phyloP scores from a whole-genome alignment of 1,140 invertebrate genomes.

The Phthorimaea operculella region DNA sequence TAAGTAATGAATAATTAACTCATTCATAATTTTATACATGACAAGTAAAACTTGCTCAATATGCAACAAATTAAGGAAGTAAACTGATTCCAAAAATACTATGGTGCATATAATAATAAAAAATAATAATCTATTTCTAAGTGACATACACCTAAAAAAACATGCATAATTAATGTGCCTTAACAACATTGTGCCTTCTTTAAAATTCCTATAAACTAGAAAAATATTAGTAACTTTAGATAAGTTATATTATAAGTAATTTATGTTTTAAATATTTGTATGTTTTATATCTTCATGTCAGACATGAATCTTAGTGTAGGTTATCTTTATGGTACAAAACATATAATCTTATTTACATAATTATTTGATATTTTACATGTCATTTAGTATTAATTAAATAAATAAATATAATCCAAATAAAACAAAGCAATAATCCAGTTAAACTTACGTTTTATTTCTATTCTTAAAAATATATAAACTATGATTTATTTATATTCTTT shows the following conservation, averaged over 20 bases:
- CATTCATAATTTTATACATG: too few species aligned
- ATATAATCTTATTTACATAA: too few species aligned
- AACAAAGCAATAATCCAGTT: not conserved
- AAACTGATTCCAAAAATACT: constrained; percentile 9
- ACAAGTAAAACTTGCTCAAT: too few species aligned
- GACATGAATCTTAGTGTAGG: not conserved
- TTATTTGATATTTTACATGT: too few species aligned
- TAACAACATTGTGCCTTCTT: constrained; percentile 5
- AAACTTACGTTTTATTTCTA: not conserved
- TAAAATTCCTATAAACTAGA: too few species aligned
- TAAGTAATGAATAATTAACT: too few species aligned
- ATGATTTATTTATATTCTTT: too few species aligned
- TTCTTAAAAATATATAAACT: not conserved
- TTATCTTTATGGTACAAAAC: not conserved
- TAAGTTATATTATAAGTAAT: too few species aligned
- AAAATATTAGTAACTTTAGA: too few species aligned
- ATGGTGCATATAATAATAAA: not conserved
- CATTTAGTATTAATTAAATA: too few species aligned
- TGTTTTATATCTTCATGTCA: not conserved
- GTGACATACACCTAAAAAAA: not conserved
- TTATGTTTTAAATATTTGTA: too few species aligned
- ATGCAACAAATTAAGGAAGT: constrained; percentile 2
- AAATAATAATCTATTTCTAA: too few species aligned
- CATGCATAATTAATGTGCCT: constrained; percentile 9
- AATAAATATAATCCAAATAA: not conserved